Conservation (phyloP, 2,113 vertebrate species). For the Crypturellus undulatus region DNA sequence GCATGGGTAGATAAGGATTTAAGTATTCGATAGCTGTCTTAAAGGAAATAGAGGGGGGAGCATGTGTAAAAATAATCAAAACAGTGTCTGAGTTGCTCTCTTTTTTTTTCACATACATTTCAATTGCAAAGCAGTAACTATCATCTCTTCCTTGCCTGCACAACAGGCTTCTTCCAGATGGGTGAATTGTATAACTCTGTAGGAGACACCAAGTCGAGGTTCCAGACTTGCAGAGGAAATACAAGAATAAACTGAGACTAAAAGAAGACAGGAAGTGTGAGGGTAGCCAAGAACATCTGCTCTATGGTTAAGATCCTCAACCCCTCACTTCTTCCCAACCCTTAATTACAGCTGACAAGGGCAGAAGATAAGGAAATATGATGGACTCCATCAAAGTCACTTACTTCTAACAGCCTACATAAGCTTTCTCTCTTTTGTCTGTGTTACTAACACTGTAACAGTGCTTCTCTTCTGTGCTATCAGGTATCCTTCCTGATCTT, state of each 20-base stretch:
- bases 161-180: slow-evolving; percentile 56
- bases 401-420: neutral
- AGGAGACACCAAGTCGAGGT: neutral
- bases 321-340: neutral
- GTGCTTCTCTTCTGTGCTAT: neutral
- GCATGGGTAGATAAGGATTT: neutral
- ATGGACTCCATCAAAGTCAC: neutral
- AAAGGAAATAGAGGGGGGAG: neutral
- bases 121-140: slow-evolving; percentile 10
- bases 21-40: neutral
- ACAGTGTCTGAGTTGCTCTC: neutral
- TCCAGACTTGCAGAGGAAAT: slow-evolving; percentile 42
- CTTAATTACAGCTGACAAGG: neutral
- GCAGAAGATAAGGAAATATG: neutral
- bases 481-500: neutral
- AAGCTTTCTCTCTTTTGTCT: neutral
- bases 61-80: neutral
- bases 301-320: neutral
- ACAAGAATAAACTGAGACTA: slow-evolving; percentile 30
- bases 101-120: neutral
- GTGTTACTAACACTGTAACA: neutral
- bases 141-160: slow-evolving; percentile 25
- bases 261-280: neutral
- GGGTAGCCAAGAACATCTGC: neutral
- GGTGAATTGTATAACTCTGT: slow-evolving; percentile 9